A percentile compares a stretch with the other conserved stretches of the same genome.
These are phyloP conservation scores for Dolichomitus sp. DNA, from an alignment of 2,888 invertebrate species.

Conservation along the genomic window DNA sequence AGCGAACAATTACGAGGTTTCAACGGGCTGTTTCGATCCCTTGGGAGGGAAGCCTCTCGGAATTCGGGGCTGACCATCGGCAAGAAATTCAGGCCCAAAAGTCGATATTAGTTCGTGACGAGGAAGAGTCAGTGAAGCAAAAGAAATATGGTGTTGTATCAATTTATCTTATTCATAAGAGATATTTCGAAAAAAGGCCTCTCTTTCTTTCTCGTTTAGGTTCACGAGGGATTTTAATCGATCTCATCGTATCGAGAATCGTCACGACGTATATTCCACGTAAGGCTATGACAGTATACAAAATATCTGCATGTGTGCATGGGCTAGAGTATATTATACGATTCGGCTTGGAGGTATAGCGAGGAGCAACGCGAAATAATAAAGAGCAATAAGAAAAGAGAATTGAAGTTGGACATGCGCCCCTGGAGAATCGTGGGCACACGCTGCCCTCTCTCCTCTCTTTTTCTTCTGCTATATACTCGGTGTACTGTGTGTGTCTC, in stretches of 20 bases:
- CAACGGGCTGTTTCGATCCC: conserved; percentile 10
- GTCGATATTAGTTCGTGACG: conserved; percentile 31
- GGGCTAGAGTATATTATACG: conserved; percentile 19
- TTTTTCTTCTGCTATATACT: neutral
- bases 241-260: conserved; percentile 42
- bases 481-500: conserved; percentile 21
- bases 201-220: neutral
- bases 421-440: conserved; percentile 59
- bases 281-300: conserved; percentile 19
- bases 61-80: conserved; percentile 30
- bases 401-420: conserved; percentile 63
- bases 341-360: conserved; percentile 25
- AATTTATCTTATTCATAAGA: conserved; percentile 23
- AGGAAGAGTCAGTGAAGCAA: neutral
- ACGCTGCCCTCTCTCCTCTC: conserved; percentile 41
- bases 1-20: conserved; percentile 1
- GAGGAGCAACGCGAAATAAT: conserved; percentile 41
- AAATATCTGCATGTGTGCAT: neutral
- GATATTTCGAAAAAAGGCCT: neutral
- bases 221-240: conserved; percentile 27
- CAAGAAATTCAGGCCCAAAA: conserved; percentile 2
- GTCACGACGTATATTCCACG: conserved; percentile 43
- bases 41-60: conserved; percentile 4
- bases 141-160: neutral
- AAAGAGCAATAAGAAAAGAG: conserved; percentile 56